These are phyloP conservation scores for Siniperca undulata DNA, from an alignment of 2,797 vertebrate species.

Conservation along the genomic window DNA sequence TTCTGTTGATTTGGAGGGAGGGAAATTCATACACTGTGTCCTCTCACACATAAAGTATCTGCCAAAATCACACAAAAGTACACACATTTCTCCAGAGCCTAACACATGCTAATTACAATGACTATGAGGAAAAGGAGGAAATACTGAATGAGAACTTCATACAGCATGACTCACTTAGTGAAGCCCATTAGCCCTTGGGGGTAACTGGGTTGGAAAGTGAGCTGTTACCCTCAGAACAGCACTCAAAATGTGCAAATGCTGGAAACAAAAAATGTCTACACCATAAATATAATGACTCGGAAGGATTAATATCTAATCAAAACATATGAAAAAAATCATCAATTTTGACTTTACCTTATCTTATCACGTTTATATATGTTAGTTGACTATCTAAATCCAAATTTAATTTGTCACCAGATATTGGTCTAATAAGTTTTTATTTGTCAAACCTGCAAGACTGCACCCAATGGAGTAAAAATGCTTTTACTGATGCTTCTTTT, in stretches of 20 bases:
- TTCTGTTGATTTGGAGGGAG: conserved; percentile 23
- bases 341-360: not conserved
- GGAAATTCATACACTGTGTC: not conserved
- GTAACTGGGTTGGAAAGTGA: not conserved
- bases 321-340: not conserved
- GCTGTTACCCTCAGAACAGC: not conserved
- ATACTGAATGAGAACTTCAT: conserved; percentile 16
- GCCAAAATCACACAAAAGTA: conserved; percentile 14
- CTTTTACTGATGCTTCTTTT: not conserved
- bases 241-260: not conserved
- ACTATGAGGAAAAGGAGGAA: not conserved
- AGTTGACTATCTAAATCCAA: not conserved
- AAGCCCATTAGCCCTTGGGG: not conserved
- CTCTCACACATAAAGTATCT: conserved; percentile 18
- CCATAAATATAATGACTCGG: not conserved
- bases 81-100: not conserved
- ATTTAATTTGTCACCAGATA: not conserved
- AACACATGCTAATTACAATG: conserved; percentile 10
- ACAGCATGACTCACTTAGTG: not conserved
- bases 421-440: not conserved
- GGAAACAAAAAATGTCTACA: not conserved
- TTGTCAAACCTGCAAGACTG: not conserved
- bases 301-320: not conserved
- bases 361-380: not conserved
- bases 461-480: not conserved